Evolutionary conservation across 2,888 invertebrate species (phyloP).

Genomic region (Ennomos erosarius): DNA sequence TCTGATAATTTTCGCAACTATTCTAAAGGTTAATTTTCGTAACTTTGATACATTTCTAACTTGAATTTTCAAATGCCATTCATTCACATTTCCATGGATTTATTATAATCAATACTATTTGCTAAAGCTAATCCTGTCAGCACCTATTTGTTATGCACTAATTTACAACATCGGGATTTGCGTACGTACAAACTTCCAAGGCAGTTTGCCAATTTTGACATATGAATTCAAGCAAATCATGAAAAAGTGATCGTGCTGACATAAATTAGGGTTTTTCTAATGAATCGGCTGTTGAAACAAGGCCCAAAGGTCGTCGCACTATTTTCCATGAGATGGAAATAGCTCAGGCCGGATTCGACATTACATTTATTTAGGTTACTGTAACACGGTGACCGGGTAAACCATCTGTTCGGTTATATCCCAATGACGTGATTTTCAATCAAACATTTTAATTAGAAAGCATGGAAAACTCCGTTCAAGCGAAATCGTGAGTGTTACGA

Average conservation of each 20-base stretch:
- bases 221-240: neutral
- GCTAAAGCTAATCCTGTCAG: no score
- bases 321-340: conserved; percentile 58
- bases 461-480: conserved; percentile 43
- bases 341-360: conserved; percentile 62
- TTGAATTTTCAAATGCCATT: no score
- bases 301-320: conserved; percentile 56
- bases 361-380: conserved; percentile 67
- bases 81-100: no score
- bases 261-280: conserved; percentile 11
- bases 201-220: no score
- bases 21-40: no score
- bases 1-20: no score
- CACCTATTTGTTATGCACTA: no score
- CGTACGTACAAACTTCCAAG: no score
- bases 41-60: no score
- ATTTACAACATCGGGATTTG: no score
- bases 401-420: conserved; percentile 43
- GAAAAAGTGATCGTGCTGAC: neutral
- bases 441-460: conserved; percentile 32
- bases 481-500: conserved; percentile 71
- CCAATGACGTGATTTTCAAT: conserved; percentile 18
- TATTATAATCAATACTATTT: no score
- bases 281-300: conserved; percentile 26
- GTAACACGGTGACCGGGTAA: conserved; percentile 59